Percentiles rank a stretch among this genome's conserved stretches.
These are phyloP conservation scores for Coremacera marginata DNA, from an alignment of 2,888 invertebrate genomes.

Conservation along the genomic window DNA sequence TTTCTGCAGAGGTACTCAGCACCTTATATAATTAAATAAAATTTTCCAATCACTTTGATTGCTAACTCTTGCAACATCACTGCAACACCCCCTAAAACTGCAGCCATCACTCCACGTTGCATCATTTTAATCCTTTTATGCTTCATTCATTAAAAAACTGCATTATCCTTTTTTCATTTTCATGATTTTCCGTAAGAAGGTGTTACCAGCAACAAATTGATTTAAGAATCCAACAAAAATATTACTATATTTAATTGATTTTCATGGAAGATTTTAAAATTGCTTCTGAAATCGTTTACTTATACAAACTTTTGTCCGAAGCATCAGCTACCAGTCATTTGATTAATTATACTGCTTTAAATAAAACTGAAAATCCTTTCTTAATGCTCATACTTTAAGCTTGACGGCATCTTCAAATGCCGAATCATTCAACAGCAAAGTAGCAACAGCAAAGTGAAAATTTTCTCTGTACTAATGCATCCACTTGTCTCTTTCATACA, in stretches of 20 bases:
- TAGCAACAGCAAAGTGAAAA: no score
- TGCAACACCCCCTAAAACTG: constrained; percentile 54
- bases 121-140: constrained; percentile 31
- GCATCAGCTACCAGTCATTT: constrained; percentile 40
- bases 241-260: constrained; percentile 12
- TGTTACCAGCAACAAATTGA: constrained; percentile 48
- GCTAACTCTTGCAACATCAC: constrained; percentile 61
- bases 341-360: constrained; percentile 40
- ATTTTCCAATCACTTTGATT: constrained; percentile 27
- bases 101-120: constrained; percentile 26
- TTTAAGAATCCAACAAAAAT: constrained; percentile 36
- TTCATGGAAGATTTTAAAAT: not conserved
- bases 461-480: no score
- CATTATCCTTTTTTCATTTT: constrained; percentile 20
- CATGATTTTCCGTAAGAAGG: constrained; percentile 32
- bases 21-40: constrained; percentile 38
- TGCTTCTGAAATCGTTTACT: not conserved
- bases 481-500: no score
- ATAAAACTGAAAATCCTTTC: no score
- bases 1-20: not conserved
- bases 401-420: no score
- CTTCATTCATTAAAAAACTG: not conserved
- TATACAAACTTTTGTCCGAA: not conserved
- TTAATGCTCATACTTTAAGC: no score
- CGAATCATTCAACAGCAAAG: no score